phyloP scores from a whole-genome alignment of 2,888 invertebrate species.

The Miltochrista miniata region DNA sequence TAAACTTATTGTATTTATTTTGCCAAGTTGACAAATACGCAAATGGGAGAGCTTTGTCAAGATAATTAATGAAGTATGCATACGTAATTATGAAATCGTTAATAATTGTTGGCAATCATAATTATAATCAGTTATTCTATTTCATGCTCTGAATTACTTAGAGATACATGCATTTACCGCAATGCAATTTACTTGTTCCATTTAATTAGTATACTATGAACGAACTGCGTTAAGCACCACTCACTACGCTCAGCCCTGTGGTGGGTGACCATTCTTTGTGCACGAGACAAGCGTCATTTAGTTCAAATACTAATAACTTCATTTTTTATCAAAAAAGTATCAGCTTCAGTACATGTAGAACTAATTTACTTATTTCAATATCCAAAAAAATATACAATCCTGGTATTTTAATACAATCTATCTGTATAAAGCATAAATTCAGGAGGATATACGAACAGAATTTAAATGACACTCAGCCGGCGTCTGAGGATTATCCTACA shows the following conservation, averaged over 20 bases:
- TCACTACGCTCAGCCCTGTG: no score
- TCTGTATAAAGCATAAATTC: conserved; percentile 32
- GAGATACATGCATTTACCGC: no score
- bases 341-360: not conserved
- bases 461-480: no score
- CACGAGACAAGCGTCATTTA: no score
- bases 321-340: not conserved
- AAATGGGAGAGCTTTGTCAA: not conserved
- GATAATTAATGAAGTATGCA: not conserved
- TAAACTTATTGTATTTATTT: not conserved
- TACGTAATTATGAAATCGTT: not conserved
- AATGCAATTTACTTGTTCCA: no score
- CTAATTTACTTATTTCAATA: conserved; percentile 6
- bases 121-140: no score
- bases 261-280: no score
- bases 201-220: no score
- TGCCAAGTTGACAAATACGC: not conserved
- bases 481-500: no score
- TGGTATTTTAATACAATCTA: conserved; percentile 25
- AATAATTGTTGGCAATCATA: not conserved
- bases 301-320: no score
- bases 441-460: conserved; percentile 23
- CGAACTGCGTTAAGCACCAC: no score
- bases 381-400: conserved; percentile 25
- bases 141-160: no score